These are phyloP conservation scores for Cylas formicarius DNA, from an alignment of 1,140 invertebrate genomes.

Conservation along the genomic window DNA sequence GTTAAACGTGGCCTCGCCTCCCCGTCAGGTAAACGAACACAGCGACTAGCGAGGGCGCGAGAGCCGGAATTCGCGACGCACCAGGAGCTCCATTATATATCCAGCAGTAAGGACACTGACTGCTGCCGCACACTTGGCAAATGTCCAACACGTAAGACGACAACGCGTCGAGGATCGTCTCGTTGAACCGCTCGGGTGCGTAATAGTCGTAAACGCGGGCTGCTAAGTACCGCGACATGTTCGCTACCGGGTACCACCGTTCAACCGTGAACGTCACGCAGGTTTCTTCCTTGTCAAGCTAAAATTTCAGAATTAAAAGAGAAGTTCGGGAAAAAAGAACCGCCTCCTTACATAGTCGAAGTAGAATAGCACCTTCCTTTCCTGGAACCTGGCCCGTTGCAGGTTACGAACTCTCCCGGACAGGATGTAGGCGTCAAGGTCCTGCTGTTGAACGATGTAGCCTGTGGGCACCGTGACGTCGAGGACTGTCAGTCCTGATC, in stretches of 20 bases:
- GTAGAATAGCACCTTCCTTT: constrained; percentile 84
- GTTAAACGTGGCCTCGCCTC: constrained; percentile 13
- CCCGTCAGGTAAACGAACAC: constrained; percentile 37
- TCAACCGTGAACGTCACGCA: constrained; percentile 90
- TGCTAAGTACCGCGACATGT: constrained; percentile 87
- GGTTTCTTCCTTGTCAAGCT: constrained; percentile 73
- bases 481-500: constrained; percentile 87
- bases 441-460: constrained; percentile 88
- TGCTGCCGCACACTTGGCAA: constrained; percentile 97
- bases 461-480: constrained; percentile 90
- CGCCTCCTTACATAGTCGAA: constrained; percentile 78
- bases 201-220: constrained; percentile 94
- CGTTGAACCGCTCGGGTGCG: constrained; percentile 91
- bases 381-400: constrained; percentile 73
- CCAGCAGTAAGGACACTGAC: constrained; percentile 94
- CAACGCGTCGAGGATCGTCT: constrained; percentile 85
- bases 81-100: constrained; percentile 69
- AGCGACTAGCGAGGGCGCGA: constrained; percentile 34
- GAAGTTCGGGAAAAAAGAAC: neutral
- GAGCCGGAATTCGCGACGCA: constrained; percentile 38
- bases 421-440: constrained; percentile 74
- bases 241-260: constrained; percentile 92
- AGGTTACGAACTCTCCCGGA: constrained; percentile 68
- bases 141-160: constrained; percentile 87
- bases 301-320: constrained; percentile 31